Evolutionary conservation across 53 echinoderm and acorn worm genomes (phyloP), one percentile per base, ranked within the genome.

Genomic region (Astropecten irregularis): DNA sequence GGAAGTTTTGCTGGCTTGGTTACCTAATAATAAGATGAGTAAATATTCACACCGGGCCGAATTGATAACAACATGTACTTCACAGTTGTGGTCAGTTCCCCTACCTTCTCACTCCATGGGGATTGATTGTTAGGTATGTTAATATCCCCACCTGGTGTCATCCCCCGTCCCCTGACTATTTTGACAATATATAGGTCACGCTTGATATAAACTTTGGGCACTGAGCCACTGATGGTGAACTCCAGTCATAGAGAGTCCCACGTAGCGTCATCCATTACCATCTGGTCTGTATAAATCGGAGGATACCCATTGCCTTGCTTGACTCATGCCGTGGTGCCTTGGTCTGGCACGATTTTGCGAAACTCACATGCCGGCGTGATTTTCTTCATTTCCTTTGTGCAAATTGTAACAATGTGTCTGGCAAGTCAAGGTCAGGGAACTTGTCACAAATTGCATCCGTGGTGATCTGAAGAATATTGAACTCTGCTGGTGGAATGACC

Each of bases 391-490:
- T 76, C 76, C 76, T 76, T 57, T 23, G 40, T 28, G 58, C 39
- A 57, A 76, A 76, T 76, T 76, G 76, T 30, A 57, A 76, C 56
- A 55, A 32, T 76, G 58, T 76, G 76, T 76, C 40, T 11, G 56
- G 6, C 29, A 23, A 73, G 30, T 39, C 76, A 76, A 76, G 76
- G 76, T 76, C 76, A 27, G 76, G 13, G 71, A 50, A 52, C 71
- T 71, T n/a, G n/a, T n/a, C n/a, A n/a, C n/a, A n/a, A n/a, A n/a
- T n/a, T n/a, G n/a, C n/a, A n/a, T n/a, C n/a, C n/a, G n/a, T n/a
- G n/a, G n/a, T n/a, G n/a, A n/a, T n/a, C n/a, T n/a, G n/a, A n/a
- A n/a, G n/a, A n/a, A n/a, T n/a, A n/a, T n/a, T n/a, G n/a, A n/a
- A n/a, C n/a, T n/a, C n/a, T n/a, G n/a, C n/a, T n/a, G n/a, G n/a